Evolutionary conservation across 2,797 vertebrate genomes (phyloP), one percentile per base, ranked within the genome.

Genomic region (Emydoidea blandingii): DNA sequence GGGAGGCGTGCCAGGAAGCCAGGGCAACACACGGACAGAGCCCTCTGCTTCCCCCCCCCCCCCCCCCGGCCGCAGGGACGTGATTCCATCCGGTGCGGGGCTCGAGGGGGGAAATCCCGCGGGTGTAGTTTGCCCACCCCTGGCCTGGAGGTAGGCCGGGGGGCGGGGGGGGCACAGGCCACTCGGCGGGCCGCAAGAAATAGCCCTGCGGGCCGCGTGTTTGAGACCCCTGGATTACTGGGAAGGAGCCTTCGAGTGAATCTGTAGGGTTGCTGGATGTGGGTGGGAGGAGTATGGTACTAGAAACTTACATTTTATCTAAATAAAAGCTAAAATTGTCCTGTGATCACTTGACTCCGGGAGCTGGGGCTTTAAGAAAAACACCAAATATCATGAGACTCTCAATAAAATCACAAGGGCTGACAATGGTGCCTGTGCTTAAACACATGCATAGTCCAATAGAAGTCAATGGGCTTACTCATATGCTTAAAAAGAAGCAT

Each of bases 401-500:
- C 9, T 41, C 19, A 72, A 12, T 72, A 23, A 72, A 72, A 41
- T 41, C 68, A 72, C n/a, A 41, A 41, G 19, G n/a, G n/a, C 65
- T 37, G 21, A 3, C 3, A 41, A 41, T 21, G 11, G 68, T 68
- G 34, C 34, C 34, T 16, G 12, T 5, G 53, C 23, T 4, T 21
- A 29, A 49, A 8, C 49, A 16, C 27, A n/a, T 18, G 29, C 8
- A 54, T 0, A 62, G 7, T 8, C 44, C 44, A 5, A 0, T 0
- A 37, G 21, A 72, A 41, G 5, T 37, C 10, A 41, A 3, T 37
- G 37, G 2, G 59, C 14, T 14, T 62, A 34, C 59, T 62, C 15
- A 34, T 62, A 21, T 21, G 37, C 68, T 25, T 41, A 41, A 72
- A 72, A 41, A 23, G 19, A 21, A 11, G 65, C 9, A 37, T 37